Evolutionary conservation across 2,797 vertebrate genomes (phyloP), one percentile per base, ranked within the genome.

Genomic region (Cephalopachus bancanus): DNA sequence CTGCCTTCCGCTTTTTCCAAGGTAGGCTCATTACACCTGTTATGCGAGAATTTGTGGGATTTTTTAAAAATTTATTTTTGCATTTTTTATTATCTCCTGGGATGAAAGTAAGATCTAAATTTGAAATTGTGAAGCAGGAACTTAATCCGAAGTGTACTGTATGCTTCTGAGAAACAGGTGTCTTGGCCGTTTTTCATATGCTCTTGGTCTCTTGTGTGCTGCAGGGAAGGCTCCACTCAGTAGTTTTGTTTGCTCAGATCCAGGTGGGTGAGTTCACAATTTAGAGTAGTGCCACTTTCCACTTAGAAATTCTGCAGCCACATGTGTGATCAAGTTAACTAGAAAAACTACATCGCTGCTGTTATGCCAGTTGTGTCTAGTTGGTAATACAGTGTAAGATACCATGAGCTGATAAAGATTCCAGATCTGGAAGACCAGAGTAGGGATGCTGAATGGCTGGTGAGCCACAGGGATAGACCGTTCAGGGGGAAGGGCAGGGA

Each of bases 331-430:
- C 19, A 92, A 3, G 24, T 96, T 93, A 94, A 86, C 64, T 87
- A 86, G 75, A 91, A 94, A 91, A 64, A 62, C 33, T 80, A 12
- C 11, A 51, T 78, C 95, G 83, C 49, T 80, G 3, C 22, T 92
- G 5, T 94, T 89, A 53, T 51, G 72, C 28, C 26, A 69, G 1
- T 93, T n/a, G 30, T 67, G 22, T 76, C 3, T 88, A 17, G 49
- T 97, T 97, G 69, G 55, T 75, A 89, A 78, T 81, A 92, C 3
- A 69, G 9, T 53, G 71, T 64, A 78, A 94, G 76, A 79, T 95
- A 55, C 17, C 24, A 60, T 67, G 53, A n/a, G 91, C 3, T 75
- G 55, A 17, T 89, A 67, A 81, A 86, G 55, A 76, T 28, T 83
- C 37, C 67, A 92, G n/a, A 88, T 92, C 55, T 92, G 28, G 14